Evolutionary conservation across 2,113 vertebrate species (phyloP), one percentile per base, ranked within the genome.

Genomic region (Sander lucioperca): DNA sequence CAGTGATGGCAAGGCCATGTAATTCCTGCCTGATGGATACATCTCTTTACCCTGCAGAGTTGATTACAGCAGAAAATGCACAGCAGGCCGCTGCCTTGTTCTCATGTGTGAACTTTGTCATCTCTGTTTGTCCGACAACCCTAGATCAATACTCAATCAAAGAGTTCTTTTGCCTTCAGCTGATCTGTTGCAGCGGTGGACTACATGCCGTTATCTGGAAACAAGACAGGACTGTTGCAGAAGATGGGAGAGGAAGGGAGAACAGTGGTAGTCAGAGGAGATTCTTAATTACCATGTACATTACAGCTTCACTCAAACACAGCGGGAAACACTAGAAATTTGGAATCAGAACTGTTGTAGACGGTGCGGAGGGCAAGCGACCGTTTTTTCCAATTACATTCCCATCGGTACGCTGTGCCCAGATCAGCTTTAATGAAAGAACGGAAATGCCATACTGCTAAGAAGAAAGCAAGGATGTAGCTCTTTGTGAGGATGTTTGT

Each of bases 61-160:
- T 88, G 78, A 85, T 87, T 82, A 82, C 74, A 54, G 59, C 67
- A 83, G 58, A 82, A 78, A 85, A 86, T 76, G 75, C 71, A 33
- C 79, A 66, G 80, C 64, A 62, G 66, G 64, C 68, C 0, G 14
- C 14, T 9, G 74, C 73, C 58, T 81, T 75, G 81, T 83, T 86
- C 86, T 64, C 77, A 51, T 77, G 64, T 83, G 83, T 77, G 80
- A 90, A 89, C 86, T 85, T 74, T 78, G 88, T 91, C 89, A 86
- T 85, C 85, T 84, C 63, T 62, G 83, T 80, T 91, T 87, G 85
- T 91, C 85, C 86, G 90, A 91, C 85, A 84, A 92, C 86, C 79
- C 53, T 50, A 33, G 86, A 94, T 95, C 94, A 85, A 95, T 94
- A 94, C 88, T 86, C 90, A 87, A 94, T 95, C 91, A 94, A 88